These are phyloP conservation scores for Drosophila subobscura DNA, from an alignment of 1,140 invertebrate species.

Conservation along the genomic window DNA sequence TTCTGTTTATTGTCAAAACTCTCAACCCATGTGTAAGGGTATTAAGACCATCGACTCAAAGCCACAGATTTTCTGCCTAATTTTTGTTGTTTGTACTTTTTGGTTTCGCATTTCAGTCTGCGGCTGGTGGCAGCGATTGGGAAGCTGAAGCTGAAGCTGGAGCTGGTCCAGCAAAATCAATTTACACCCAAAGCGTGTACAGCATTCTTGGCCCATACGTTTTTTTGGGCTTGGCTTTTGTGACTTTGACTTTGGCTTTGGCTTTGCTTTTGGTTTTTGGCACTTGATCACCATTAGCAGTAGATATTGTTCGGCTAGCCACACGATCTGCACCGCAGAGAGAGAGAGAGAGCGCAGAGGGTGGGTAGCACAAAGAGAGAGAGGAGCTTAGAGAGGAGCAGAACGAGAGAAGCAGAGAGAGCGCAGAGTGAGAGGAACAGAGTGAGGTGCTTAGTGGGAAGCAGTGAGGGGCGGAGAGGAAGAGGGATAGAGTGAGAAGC, in stretches of 20 bases:
- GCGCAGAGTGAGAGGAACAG: not conserved
- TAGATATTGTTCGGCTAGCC: conserved; percentile 23
- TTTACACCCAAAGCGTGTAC: conserved; percentile 57
- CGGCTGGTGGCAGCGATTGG: not conserved
- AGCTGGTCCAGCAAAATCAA: conserved; percentile 43
- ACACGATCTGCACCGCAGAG: conserved; percentile 14
- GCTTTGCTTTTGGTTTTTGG: conserved; percentile 45
- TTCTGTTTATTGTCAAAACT: too few species aligned
- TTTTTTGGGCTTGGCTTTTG: conserved; percentile 50
- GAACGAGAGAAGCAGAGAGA: too few species aligned
- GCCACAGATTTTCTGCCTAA: too few species aligned
- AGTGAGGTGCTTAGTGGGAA: not conserved
- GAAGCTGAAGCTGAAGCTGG: not conserved
- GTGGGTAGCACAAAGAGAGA: too few species aligned
- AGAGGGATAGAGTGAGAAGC: not conserved
- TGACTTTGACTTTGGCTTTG: conserved; percentile 46
- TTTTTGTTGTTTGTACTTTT: too few species aligned
- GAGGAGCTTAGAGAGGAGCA: too few species aligned
- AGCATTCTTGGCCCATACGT: conserved; percentile 42
- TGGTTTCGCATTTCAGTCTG: not conserved
- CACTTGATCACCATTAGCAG: conserved; percentile 45
- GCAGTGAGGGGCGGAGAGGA: not conserved
- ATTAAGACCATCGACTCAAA: too few species aligned
- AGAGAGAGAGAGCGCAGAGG: too few species aligned
- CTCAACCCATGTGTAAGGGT: too few species aligned